These are phyloP conservation scores for Polydrusus pterygomalis DNA, from an alignment of 2,888 invertebrate species.

Conservation along the genomic window DNA sequence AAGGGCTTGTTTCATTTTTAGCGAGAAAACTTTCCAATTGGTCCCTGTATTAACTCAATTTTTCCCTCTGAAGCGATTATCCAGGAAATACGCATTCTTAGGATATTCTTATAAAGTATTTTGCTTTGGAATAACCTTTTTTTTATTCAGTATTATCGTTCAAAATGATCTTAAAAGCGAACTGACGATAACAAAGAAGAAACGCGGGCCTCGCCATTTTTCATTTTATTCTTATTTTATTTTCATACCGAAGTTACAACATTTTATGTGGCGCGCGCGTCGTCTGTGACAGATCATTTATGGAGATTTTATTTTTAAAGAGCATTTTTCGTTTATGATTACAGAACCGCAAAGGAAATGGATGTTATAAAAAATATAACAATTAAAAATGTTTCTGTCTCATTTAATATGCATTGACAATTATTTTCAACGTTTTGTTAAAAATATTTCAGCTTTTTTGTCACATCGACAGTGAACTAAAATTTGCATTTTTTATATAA, in stretches of 20 bases:
- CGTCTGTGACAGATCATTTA: background rate
- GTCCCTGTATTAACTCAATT: too few species aligned
- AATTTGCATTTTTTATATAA: background rate
- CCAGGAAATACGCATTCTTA: too few species aligned
- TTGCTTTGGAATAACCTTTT: background rate
- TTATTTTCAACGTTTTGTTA: background rate
- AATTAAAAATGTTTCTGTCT: constrained; percentile 3
- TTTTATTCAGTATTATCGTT: constrained; percentile 3
- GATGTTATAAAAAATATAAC: background rate
- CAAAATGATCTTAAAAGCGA: background rate
- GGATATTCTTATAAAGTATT: background rate
- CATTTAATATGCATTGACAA: background rate
- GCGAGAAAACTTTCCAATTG: too few species aligned
- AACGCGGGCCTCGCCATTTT: background rate
- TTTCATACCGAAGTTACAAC: constrained; percentile 3
- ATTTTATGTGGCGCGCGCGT: background rate
- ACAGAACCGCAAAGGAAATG: background rate
- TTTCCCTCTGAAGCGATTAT: too few species aligned
- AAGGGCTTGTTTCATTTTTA: too few species aligned
- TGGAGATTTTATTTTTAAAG: constrained; percentile 2
- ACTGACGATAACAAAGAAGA: constrained; percentile 4
- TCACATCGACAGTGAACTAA: background rate
- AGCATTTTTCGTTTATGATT: constrained; percentile 10
- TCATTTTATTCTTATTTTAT: constrained; percentile 4
- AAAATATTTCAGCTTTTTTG: background rate